phyloP scores from a whole-genome alignment of 2,888 invertebrate species.

The Mythimna vitellina region DNA sequence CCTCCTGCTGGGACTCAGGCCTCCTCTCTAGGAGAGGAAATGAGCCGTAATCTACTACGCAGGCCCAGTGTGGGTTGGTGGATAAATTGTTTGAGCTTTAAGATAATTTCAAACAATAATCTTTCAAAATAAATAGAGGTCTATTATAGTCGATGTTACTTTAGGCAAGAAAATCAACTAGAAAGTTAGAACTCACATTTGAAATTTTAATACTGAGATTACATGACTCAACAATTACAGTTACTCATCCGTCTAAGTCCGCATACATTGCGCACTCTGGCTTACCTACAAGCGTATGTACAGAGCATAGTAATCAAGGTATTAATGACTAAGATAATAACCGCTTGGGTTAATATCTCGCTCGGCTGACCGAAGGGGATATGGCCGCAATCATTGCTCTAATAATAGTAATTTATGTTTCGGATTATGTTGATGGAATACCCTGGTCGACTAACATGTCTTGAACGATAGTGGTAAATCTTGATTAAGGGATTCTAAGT shows the following conservation, averaged over 20 bases:
- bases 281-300: slow-evolving; percentile 41
- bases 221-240: slow-evolving; percentile 14
- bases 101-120: background rate
- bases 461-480: slow-evolving; percentile 46
- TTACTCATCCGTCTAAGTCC: slow-evolving; percentile 19
- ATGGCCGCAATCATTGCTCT: slow-evolving; percentile 52
- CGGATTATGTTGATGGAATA: slow-evolving; percentile 71
- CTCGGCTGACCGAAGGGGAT: slow-evolving; percentile 56
- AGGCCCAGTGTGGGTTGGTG: too few species aligned
- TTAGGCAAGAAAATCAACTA: background rate
- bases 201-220: slow-evolving; percentile 21
- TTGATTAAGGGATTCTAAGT: slow-evolving; percentile 60
- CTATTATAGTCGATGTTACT: background rate
- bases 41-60: too few species aligned
- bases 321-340: slow-evolving; percentile 68
- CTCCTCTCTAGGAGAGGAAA: too few species aligned
- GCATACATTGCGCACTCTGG: slow-evolving; percentile 29
- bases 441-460: slow-evolving; percentile 50
- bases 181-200: slow-evolving; percentile 13
- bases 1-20: too few species aligned
- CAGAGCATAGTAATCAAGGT: slow-evolving; percentile 63
- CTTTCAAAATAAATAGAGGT: background rate
- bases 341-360: slow-evolving; percentile 63
- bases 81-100: too few species aligned
- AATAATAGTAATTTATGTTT: slow-evolving; percentile 70